Conservation (phyloP, 2,888 invertebrate species). For the Drosophila borborema region DNA sequence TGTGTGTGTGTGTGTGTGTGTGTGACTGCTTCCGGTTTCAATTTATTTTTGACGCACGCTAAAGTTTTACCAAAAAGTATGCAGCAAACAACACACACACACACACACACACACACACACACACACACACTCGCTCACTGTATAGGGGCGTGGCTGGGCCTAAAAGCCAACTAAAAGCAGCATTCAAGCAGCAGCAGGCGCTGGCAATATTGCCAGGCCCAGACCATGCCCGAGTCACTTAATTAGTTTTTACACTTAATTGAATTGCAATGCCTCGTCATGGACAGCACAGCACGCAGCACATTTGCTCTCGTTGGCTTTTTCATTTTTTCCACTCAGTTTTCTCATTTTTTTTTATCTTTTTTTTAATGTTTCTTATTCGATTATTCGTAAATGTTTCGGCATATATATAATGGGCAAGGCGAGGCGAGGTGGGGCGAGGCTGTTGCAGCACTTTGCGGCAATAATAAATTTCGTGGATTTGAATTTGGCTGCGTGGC, state of each 20-base stretch:
- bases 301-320: slow-evolving; percentile 21
- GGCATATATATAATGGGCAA: background rate
- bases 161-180: slow-evolving; percentile 34
- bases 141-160: slow-evolving; percentile 20
- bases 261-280: slow-evolving; percentile 75
- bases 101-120: slow-evolving; percentile 16
- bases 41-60: slow-evolving; percentile 61
- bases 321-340: background rate
- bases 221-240: slow-evolving; percentile 60
- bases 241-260: slow-evolving; percentile 82
- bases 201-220: slow-evolving; percentile 7
- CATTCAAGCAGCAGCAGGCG: slow-evolving; percentile 10
- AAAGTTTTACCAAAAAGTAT: slow-evolving; percentile 75
- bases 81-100: slow-evolving; percentile 41
- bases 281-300: slow-evolving; percentile 48
- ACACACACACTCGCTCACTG: slow-evolving; percentile 16
- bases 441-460: slow-evolving; percentile 10
- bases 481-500: slow-evolving; percentile 26
- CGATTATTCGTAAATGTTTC: slow-evolving; percentile 31
- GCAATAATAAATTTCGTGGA: slow-evolving; percentile 27
- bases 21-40: slow-evolving; percentile 61
- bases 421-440: background rate
- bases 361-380: slow-evolving; percentile 23
- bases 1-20: slow-evolving; percentile 8
- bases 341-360: background rate